phyloP scores from a whole-genome alignment of 2,888 invertebrate species.

The Uropetala carovei region DNA sequence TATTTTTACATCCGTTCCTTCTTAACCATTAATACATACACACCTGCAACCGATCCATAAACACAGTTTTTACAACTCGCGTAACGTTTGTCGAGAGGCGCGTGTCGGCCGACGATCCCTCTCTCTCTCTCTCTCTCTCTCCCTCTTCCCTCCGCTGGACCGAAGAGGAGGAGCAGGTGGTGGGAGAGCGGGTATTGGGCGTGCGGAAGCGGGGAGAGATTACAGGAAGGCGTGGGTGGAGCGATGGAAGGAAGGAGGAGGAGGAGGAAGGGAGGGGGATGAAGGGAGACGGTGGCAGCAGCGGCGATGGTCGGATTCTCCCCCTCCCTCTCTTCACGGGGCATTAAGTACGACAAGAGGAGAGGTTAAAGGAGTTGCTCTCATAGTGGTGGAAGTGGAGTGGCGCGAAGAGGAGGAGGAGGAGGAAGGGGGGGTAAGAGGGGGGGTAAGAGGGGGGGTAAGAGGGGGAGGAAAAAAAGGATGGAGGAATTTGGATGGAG shows the following conservation, averaged over 20 bases:
- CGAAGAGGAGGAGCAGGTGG: slow-evolving; percentile 27
- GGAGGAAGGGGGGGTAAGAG: neutral
- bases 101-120: slow-evolving; percentile 41
- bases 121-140: neutral
- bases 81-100: slow-evolving; percentile 34
- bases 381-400: too few relatives aligned
- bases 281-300: neutral
- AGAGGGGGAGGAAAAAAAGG: neutral
- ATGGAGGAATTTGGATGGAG: neutral
- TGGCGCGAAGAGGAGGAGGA: too few relatives aligned
- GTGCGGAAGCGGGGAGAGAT: neutral
- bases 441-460: neutral
- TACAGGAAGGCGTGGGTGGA: neutral
- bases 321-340: neutral
- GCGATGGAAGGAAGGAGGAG: neutral
- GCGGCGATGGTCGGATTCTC: neutral
- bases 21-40: too few relatives aligned
- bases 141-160: slow-evolving; percentile 33
- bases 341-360: slow-evolving; percentile 45
- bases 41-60: slow-evolving; percentile 48
- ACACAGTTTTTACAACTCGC: slow-evolving; percentile 32
- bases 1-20: neutral
- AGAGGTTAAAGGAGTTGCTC: neutral
- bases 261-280: neutral
- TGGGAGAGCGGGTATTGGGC: neutral